Conservation (phyloP, 2,797 vertebrate genomes). For the Semotilus atromaculatus region DNA sequence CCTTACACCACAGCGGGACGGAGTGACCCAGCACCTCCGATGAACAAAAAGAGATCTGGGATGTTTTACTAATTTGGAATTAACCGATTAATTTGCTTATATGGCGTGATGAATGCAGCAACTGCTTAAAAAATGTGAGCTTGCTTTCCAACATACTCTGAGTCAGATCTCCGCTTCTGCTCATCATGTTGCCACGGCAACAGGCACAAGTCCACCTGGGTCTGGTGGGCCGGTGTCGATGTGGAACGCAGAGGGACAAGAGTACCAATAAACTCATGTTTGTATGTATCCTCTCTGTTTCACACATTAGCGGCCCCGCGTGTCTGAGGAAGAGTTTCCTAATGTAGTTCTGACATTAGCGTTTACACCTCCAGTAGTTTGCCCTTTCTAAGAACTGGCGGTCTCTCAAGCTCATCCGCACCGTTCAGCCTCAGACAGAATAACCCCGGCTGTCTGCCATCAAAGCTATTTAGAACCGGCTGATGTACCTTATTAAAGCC, state of each 20-base stretch:
- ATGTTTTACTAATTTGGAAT: constrained; percentile 43
- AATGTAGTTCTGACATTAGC: background rate
- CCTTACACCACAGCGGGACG: constrained; percentile 7
- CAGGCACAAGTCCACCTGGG: constrained; percentile 72
- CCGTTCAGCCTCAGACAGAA: constrained; percentile 14
- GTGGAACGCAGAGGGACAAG: constrained; percentile 28
- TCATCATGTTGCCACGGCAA: constrained; percentile 79
- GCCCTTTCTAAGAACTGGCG: constrained; percentile 19
- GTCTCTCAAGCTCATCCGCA: constrained; percentile 21
- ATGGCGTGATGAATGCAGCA: constrained; percentile 45
- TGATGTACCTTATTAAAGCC: constrained; percentile 11
- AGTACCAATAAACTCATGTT: constrained; percentile 31
- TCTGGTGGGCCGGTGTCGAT: constrained; percentile 58
- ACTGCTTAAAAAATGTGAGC: constrained; percentile 45
- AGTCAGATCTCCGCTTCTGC: constrained; percentile 52
- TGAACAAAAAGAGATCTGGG: constrained; percentile 47
- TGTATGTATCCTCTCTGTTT: constrained; percentile 37
- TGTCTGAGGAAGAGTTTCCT: constrained; percentile 24
- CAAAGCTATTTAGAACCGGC: constrained; percentile 11
- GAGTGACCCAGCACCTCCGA: constrained; percentile 12
- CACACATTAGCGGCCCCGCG: constrained; percentile 40
- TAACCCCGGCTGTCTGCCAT: background rate
- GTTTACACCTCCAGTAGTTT: constrained; percentile 9
- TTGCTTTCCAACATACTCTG: constrained; percentile 22
- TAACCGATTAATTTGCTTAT: constrained; percentile 48